Conservation (phyloP, 2,888 invertebrate genomes). For the Ormia ochracea region DNA sequence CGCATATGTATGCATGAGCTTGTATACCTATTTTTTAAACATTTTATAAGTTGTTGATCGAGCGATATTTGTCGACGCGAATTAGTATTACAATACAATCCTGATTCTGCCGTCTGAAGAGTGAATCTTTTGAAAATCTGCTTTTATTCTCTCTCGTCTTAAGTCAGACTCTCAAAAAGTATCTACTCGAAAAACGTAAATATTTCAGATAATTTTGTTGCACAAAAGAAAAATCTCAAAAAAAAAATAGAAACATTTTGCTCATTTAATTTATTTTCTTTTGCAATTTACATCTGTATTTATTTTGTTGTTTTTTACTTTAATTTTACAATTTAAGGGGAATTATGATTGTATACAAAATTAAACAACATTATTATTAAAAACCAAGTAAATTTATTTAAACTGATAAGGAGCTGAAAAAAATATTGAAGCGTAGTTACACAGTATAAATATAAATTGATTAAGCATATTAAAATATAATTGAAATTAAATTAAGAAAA, state of each 20-base stretch:
- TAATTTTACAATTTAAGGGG: constrained; percentile 47
- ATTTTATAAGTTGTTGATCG: no score
- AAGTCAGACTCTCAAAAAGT: background rate
- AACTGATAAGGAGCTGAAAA: constrained; percentile 58
- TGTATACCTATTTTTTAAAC: no score
- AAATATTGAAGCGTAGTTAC: constrained; percentile 63
- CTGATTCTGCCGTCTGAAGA: background rate
- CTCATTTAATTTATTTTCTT: constrained; percentile 34
- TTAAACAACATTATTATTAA: constrained; percentile 24
- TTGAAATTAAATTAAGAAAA: constrained; percentile 19
- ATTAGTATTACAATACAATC: no score
- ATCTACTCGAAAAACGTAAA: constrained; percentile 1
- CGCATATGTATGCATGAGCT: no score
- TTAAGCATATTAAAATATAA: constrained; percentile 45
- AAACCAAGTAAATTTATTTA: constrained; percentile 45
- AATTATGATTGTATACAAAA: constrained; percentile 48
- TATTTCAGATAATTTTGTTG: constrained; percentile 1
- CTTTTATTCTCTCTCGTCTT: background rate
- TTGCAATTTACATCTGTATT: constrained; percentile 39
- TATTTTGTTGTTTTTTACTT: constrained; percentile 18
- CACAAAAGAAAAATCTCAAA: constrained; percentile 23
- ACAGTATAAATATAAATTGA: constrained; percentile 50
- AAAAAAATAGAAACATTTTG: background rate
- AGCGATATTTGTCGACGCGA: no score
- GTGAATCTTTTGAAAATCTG: constrained; percentile 1